phyloP scores from a whole-genome alignment of 2,113 vertebrate genomes.

The Myxocyprinus asiaticus region DNA sequence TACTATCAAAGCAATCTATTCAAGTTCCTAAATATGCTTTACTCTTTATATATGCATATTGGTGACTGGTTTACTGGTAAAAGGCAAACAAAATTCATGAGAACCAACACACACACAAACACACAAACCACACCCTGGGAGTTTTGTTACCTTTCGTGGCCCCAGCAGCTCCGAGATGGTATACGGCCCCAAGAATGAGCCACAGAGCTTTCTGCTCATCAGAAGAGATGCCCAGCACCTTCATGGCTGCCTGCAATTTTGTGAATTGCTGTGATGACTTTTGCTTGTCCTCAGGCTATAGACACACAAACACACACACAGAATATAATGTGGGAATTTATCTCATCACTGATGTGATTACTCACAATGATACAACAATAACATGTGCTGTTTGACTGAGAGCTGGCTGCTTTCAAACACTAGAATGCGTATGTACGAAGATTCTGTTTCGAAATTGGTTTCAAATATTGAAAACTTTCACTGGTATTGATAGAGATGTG shows the following conservation, averaged over 20 bases:
- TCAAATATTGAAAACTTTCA: too few relatives aligned
- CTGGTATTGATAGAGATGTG: too few relatives aligned
- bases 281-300: slow-evolving; percentile 92
- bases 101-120: background rate
- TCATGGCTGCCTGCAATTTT: slow-evolving; percentile 96
- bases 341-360: too few relatives aligned
- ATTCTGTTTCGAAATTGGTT: too few relatives aligned
- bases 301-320: slow-evolving; percentile 5
- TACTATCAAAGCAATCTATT: slow-evolving; percentile 10
- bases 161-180: slow-evolving; percentile 91
- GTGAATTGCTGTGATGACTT: slow-evolving; percentile 89
- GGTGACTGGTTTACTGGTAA: too few relatives aligned
- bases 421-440: too few relatives aligned
- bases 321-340: background rate
- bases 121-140: background rate
- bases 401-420: too few relatives aligned
- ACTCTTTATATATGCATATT: too few relatives aligned
- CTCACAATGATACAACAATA: too few relatives aligned
- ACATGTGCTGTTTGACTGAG: too few relatives aligned
- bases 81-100: background rate
- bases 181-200: slow-evolving; percentile 88
- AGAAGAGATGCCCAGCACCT: slow-evolving; percentile 85
- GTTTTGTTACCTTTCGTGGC: slow-evolving; percentile 89
- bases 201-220: slow-evolving; percentile 91
- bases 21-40: background rate